Evolutionary conservation across 2,113 vertebrate genomes (phyloP).

Genomic region (Plotosus lineatus): DNA sequence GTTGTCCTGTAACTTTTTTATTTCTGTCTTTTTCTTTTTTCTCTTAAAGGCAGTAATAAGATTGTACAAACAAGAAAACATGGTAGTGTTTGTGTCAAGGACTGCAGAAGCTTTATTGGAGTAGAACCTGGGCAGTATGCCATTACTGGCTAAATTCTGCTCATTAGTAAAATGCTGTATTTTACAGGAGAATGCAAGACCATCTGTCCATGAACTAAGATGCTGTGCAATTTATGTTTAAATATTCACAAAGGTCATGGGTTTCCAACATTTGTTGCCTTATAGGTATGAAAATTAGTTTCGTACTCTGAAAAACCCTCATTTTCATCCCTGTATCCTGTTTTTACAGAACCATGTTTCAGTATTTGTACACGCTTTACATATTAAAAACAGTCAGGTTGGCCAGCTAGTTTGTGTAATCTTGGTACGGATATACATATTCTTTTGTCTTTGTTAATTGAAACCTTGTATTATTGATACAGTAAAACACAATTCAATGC

Average conservation of each 20-base stretch:
- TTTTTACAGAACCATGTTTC: not conserved
- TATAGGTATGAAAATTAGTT: conserved; percentile 13
- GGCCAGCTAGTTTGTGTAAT: conserved; percentile 28
- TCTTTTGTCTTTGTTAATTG: conserved; percentile 45
- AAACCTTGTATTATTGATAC: conserved; percentile 51
- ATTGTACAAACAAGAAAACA: not conserved
- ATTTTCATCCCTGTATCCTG: not conserved
- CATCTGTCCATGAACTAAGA: conserved; percentile 36
- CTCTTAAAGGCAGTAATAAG: conserved; percentile 11
- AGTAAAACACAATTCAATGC: conserved; percentile 27
- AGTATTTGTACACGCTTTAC: not conserved
- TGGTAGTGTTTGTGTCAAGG: not conserved
- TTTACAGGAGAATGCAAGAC: conserved; percentile 18
- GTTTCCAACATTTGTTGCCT: not conserved
- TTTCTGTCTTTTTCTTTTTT: no score
- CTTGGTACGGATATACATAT: conserved; percentile 27
- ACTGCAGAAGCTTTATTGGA: conserved; percentile 20
- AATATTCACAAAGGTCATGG: conserved; percentile 26
- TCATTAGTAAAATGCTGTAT: conserved; percentile 19
- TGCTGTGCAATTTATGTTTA: conserved; percentile 7
- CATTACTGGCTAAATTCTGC: conserved; percentile 8
- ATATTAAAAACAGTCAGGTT: not conserved
- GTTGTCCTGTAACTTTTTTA: not conserved
- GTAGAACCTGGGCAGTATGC: conserved; percentile 16
- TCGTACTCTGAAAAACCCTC: not conserved